phyloP scores from a whole-genome alignment of 2,888 invertebrate genomes.

The Orthosia cruda region DNA sequence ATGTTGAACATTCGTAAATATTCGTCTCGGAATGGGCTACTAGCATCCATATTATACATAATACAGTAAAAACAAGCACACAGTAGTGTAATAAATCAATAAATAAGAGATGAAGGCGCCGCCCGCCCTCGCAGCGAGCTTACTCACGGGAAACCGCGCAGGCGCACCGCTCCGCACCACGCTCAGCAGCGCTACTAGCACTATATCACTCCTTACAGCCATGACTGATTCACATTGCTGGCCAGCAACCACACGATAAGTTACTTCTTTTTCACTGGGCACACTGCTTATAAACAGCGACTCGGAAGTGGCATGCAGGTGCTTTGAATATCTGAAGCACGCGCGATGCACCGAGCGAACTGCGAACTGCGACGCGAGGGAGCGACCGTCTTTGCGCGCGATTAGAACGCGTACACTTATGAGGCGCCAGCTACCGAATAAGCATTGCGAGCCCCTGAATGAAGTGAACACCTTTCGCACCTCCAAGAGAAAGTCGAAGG shows the following conservation, averaged over 20 bases:
- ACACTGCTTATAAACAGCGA: conserved; percentile 84
- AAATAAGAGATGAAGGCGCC: conserved; percentile 68
- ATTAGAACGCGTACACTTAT: conserved; percentile 90
- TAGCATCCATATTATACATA: conserved; percentile 24
- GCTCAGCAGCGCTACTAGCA: conserved; percentile 83
- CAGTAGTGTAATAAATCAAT: conserved; percentile 60
- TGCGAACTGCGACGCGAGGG: conserved; percentile 64
- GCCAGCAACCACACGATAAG: conserved; percentile 74
- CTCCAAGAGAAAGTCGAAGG: conserved; percentile 91
- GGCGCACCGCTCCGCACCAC: conserved; percentile 87
- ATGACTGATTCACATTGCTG: conserved; percentile 85
- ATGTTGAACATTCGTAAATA: not conserved
- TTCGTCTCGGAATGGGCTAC: conserved; percentile 6
- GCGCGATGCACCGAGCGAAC: conserved; percentile 79
- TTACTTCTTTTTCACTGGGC: conserved; percentile 70
- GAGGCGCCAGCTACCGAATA: conserved; percentile 90
- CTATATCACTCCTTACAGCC: conserved; percentile 80
- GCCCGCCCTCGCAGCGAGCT: conserved; percentile 83
- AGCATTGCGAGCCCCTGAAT: conserved; percentile 89
- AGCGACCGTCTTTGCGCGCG: conserved; percentile 78
- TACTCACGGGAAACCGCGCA: conserved; percentile 91
- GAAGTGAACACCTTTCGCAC: conserved; percentile 90
- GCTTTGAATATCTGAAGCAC: conserved; percentile 87
- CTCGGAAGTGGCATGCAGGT: conserved; percentile 87
- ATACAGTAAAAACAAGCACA: conserved; percentile 36